Base-by-base conservation (phyloP, 2,888 invertebrate genomes). In the Drosophila paucipuncta region DNA sequence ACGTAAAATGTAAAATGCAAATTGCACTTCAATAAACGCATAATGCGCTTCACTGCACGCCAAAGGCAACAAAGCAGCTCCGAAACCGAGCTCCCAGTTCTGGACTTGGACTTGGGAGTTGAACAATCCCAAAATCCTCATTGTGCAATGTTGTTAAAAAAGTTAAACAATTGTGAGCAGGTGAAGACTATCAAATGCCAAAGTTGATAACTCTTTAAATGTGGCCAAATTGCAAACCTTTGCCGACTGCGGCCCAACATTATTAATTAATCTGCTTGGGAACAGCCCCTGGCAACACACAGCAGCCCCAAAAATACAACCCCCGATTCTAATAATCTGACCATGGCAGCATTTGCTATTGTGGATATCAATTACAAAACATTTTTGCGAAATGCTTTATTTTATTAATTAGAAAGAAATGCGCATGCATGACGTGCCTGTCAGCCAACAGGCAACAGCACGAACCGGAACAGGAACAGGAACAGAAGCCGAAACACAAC, bases 21-120 rank as follows among this genome's bases (percentile, higher is more conserved):
- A 83, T 67, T 85, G 86, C 84, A 83, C 78, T 88, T 76, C 72
- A 83, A 74, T 80, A 76, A 82, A 82, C 81, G 86, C 78, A 84
- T 72, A 89, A 84, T 84, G 72, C 81, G 84, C 81, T 83, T 71
- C 85, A 76, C 49, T 84, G 75, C 74, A 73, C 67, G 78, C 82
- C 74, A 85, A 89, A 86, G 82, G 82, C 82, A 83, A 80, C 59
- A 72, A 60, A 82, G 74, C 63, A 59, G 52, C 53, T 64, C n/a
- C 30, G n/a, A 33, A 67, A 43, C 31, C 52, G 39, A 41, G 50
- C n/a, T 66, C 25, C 52, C 35, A 41, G 50, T 13, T 62, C 31
- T 41, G 28, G 18, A 18, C 37, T 47, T 28, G 30, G 50, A 6
- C 6, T 52, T n/a, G 31, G 11, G 11, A 28, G 25, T 28, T 55